These are phyloP conservation scores for Edolisoma coerulescens DNA, from an alignment of 2,113 vertebrate genomes.

Conservation along the genomic window DNA sequence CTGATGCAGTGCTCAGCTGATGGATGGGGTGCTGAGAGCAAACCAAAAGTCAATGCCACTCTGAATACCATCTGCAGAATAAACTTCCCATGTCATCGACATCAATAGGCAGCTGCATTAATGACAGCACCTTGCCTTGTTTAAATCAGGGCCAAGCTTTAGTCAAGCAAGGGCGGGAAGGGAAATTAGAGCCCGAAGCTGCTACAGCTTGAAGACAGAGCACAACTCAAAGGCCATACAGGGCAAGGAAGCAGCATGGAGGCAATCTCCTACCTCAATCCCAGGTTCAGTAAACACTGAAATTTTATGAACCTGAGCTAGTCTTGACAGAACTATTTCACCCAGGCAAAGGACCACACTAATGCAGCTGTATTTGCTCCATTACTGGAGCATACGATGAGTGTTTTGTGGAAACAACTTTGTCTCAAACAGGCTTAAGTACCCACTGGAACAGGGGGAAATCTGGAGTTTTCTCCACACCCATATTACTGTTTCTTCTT, in stretches of 20 bases:
- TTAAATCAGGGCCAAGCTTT: neutral
- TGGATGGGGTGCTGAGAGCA: conserved; percentile 6
- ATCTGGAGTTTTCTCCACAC: neutral
- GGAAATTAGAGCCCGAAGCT: neutral
- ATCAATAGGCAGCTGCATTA: neutral
- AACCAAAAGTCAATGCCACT: neutral
- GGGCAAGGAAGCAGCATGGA: neutral
- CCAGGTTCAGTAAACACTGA: neutral
- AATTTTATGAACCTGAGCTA: neutral
- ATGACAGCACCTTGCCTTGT: neutral
- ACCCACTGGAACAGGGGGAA: neutral
- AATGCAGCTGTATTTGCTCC: neutral
- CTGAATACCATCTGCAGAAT: neutral
- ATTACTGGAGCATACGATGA: neutral
- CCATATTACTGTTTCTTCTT: neutral
- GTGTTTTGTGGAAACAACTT: neutral
- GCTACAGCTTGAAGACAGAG: neutral
- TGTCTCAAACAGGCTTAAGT: neutral
- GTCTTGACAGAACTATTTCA: neutral
- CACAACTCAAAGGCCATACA: neutral
- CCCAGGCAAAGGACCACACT: neutral
- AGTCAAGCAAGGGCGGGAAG: neutral
- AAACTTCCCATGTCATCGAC: neutral
- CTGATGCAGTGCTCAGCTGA: neutral
- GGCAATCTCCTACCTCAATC: neutral